Base-by-base conservation (phyloP, 2,888 invertebrate species). In the Margaritifera margaritifera region DNA sequence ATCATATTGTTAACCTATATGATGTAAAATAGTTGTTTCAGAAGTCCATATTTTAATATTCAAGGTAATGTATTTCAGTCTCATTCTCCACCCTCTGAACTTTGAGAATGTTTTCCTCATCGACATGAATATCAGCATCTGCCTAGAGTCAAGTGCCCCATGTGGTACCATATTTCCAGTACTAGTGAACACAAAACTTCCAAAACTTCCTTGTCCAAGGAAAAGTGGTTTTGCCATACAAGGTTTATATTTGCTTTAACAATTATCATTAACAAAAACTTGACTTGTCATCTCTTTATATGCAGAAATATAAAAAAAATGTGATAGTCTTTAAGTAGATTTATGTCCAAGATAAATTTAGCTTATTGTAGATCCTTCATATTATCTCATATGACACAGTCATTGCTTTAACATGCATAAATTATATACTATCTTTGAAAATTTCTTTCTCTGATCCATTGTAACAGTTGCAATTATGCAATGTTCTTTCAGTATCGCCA, bases 201-300 rank as follows among this genome's bases (percentile, higher is more conserved):
- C 68, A 53, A 78, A 76, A 67, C 62, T 68, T 19, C 72, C 67
- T 2, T 80, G 79, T 67, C 59, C 69, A 20, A 55, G 71, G 52
- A 68, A 72, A 15, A 69, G 64, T 55, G 69, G 63, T 42, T 79
- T 74, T 55, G 57, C 24, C n/a, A 51, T 71, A 18, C 27, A 53
- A 56, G 62, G 74, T 71, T 59, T 55, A 59, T 50, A 62, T 22
- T 25, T n/a, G 31, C 24, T 55, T 56, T 19, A 58, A 25, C 18
- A 8, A 15, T 42, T 42, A 42, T 42, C 15, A 42, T 42, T 42
- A 11, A 3, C 3, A 15, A 42, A 42, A 42, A 15, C 2, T 2
- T 42, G 15, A 42, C 2, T 15, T 42, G 3, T 42, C 42, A 42
- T 42, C 11, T 42, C 42, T 42, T 42, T 11, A 11, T 42, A 42